Evolutionary conservation across 2,113 vertebrate species (phyloP), one percentile per base, ranked within the genome.

Genomic region (Crotalus horridus): DNA sequence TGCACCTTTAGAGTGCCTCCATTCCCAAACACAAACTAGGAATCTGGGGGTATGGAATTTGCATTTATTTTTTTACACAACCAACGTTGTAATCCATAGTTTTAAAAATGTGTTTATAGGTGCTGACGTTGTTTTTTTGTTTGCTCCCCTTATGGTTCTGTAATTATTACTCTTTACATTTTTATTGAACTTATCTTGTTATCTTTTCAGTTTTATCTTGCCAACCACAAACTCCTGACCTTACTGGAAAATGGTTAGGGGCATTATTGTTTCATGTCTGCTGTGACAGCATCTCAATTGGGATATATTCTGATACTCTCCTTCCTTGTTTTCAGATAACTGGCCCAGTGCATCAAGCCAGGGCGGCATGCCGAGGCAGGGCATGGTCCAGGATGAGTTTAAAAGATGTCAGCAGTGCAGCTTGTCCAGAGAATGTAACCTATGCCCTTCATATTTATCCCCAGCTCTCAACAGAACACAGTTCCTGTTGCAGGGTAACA

Each of bases 361-460:
- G 93, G 95, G 95, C 96, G 97, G 98, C 97, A 98, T 99, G 98
- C 98, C 96, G 98, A 98, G 95, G 95, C 93, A 95, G 91, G 89
- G 90, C 93, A 91, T 92, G 90, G 53, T 95, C 96, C 98, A 99
- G 96, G 94, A 99, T 99, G 99, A 99, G 98, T 98, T 94, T 96
- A 94, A 97, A 97, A 89, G 97, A 98, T 95, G 97, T 95, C 88
- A 95, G 96, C 90, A 91, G 95, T 97, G 90, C 95, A 93, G 90
- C 96, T 96, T 94, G 96, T 90, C 98, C 97, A 90, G 96, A 97
- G 91, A 97, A 96, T 95, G 95, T 95, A 61, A 89, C 96, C 94
- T 97, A 97, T 53, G 95, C 97, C 51, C 98, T 99, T 93, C 98
- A 98, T 93, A 97, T 99, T 96, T 99, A 99, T 96, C 98, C 98